These are phyloP conservation scores for Xanthostigma xanthostigma DNA, from an alignment of 2,888 invertebrate species.

Conservation along the genomic window DNA sequence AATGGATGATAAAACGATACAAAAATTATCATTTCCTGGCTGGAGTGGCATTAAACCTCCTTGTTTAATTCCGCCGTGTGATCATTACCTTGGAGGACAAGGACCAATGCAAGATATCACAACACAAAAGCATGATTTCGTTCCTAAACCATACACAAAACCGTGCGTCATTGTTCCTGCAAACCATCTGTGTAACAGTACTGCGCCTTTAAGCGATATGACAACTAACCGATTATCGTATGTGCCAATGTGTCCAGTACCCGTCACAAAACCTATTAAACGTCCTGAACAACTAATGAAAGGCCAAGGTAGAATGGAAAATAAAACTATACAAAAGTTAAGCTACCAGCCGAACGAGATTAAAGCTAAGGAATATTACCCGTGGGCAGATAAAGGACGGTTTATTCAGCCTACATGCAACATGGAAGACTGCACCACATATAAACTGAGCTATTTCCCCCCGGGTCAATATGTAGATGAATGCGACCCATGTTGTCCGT, in stretches of 20 bases:
- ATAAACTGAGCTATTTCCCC: constrained; percentile 42
- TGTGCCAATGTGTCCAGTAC: constrained; percentile 27
- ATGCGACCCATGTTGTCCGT: constrained; percentile 36
- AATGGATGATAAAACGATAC: constrained; percentile 35
- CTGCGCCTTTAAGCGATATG: constrained; percentile 29
- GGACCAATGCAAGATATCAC: constrained; percentile 58
- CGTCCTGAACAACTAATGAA: constrained; percentile 20
- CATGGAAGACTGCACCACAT: constrained; percentile 43
- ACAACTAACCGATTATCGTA: constrained; percentile 43
- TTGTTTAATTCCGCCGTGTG: constrained; percentile 40
- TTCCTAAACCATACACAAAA: constrained; percentile 41
- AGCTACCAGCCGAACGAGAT: constrained; percentile 32
- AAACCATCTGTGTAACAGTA: constrained; percentile 23
- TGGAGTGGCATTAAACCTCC: constrained; percentile 38
- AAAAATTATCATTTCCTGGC: constrained; percentile 38
- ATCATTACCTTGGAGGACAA: constrained; percentile 44
- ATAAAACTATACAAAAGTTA: constrained; percentile 20
- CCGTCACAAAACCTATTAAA: constrained; percentile 21
- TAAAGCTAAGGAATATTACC: constrained; percentile 25
- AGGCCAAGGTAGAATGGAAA: constrained; percentile 17
- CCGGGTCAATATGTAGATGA: constrained; percentile 42
- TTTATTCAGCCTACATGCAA: constrained; percentile 28
- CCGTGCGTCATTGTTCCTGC: constrained; percentile 27
- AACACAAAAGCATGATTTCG: constrained; percentile 57
- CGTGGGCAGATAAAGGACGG: constrained; percentile 28